phyloP scores from a whole-genome alignment of 2,888 invertebrate species.

The Acleris literana region DNA sequence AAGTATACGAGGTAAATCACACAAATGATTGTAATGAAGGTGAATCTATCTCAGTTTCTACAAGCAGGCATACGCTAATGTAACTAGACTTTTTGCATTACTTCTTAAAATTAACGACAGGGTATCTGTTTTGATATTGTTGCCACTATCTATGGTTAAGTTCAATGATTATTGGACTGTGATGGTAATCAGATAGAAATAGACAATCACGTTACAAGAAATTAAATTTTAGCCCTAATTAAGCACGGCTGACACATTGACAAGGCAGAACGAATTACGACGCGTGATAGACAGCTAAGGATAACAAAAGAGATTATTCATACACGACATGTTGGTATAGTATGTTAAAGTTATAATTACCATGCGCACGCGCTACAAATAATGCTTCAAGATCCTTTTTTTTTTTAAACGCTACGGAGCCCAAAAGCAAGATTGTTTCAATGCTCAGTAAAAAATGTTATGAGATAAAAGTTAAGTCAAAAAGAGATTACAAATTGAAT shows the following conservation, averaged over 20 bases:
- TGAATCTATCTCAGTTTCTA: too few species aligned
- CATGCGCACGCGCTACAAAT: constrained; percentile 35
- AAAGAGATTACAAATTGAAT: constrained; percentile 35
- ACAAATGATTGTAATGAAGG: too few species aligned
- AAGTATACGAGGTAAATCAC: too few species aligned
- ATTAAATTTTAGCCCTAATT: constrained; percentile 32
- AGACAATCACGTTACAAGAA: constrained; percentile 15
- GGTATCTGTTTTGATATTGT: too few species aligned
- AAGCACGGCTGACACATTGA: constrained; percentile 30
- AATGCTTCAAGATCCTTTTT: constrained; percentile 17
- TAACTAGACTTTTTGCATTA: too few species aligned
- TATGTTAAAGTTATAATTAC: constrained; percentile 37
- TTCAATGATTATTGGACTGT: background rate
- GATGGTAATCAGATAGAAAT: background rate
- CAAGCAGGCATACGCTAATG: too few species aligned
- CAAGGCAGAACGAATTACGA: constrained; percentile 27
- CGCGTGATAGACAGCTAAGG: constrained; percentile 30
- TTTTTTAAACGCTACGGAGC: constrained; percentile 7
- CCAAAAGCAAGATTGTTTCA: constrained; percentile 28
- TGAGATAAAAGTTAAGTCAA: constrained; percentile 27
- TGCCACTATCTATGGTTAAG: too few species aligned
- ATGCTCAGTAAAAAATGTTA: constrained; percentile 24
- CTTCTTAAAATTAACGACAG: too few species aligned
- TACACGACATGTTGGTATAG: constrained; percentile 31
- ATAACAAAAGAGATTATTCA: constrained; percentile 32